These are phyloP conservation scores for Eurystomus glaucurus DNA, from an alignment of 2,797 vertebrate genomes.

Conservation along the genomic window DNA sequence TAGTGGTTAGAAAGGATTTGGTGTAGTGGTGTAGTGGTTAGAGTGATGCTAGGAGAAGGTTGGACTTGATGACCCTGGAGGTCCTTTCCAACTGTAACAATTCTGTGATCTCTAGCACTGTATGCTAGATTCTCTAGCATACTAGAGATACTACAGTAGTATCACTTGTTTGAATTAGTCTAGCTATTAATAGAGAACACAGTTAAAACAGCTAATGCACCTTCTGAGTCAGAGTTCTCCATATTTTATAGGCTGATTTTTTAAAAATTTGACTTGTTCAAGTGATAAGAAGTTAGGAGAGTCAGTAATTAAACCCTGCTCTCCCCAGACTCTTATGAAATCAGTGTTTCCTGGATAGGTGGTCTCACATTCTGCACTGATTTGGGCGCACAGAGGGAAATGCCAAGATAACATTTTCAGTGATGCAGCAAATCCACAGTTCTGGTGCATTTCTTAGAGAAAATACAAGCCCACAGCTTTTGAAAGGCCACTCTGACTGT, in stretches of 20 bases:
- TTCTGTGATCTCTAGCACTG: no score
- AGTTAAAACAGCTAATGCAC: background rate
- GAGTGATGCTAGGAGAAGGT: no score
- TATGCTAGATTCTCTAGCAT: background rate
- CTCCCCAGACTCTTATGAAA: background rate
- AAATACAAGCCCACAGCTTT: background rate
- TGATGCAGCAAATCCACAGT: background rate
- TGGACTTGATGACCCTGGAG: no score
- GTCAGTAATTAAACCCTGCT: background rate
- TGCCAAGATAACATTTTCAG: background rate
- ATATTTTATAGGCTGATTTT: background rate
- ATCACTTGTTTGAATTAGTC: background rate
- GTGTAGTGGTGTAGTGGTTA: no score
- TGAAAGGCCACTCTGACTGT: background rate
- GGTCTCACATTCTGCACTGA: background rate
- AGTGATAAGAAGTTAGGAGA: background rate
- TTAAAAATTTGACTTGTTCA: background rate
- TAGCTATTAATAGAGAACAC: background rate
- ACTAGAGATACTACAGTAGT: background rate
- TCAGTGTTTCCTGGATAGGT: fast-evolving
- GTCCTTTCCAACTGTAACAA: no score
- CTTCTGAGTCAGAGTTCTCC: background rate
- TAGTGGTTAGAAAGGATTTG: no score
- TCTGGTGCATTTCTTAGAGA: background rate
- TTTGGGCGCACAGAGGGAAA: background rate